A percentile compares a stretch with the other conserved stretches of the same genome.
phyloP scores from a whole-genome alignment of 2,113 vertebrate genomes.

The Centropristis striata region DNA sequence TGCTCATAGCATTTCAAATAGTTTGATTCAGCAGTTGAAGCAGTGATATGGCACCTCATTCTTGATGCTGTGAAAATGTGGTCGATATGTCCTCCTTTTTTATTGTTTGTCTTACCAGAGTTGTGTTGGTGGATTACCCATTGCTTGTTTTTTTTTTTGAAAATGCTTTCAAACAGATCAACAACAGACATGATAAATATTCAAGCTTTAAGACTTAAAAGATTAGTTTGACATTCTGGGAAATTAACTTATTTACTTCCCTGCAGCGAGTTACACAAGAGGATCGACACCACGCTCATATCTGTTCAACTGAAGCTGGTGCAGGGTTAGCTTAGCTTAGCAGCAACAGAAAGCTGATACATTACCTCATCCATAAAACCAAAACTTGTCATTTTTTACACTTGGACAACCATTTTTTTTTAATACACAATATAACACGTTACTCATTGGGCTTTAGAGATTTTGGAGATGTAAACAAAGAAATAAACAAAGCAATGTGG shows the following conservation, averaged over 20 bases:
- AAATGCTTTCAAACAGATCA: conserved; percentile 30
- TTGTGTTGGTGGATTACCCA: not conserved
- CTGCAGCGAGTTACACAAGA: too few relatives aligned
- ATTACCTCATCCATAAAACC: too few relatives aligned
- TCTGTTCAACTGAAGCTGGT: too few relatives aligned
- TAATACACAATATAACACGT: not conserved
- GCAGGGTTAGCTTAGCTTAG: conserved; percentile 6
- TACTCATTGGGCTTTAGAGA: not conserved
- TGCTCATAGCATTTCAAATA: conserved; percentile 11
- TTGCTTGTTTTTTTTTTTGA: not conserved
- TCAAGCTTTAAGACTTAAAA: conserved; percentile 47
- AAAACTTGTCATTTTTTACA: too few relatives aligned
- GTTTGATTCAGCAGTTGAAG: not conserved
- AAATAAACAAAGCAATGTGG: too few relatives aligned
- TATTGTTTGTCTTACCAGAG: not conserved
- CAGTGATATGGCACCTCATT: conserved; percentile 71
- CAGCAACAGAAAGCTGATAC: not conserved
- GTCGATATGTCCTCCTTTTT: not conserved
- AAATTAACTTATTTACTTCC: not conserved
- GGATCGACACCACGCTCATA: too few relatives aligned
- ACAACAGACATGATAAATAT: conserved; percentile 32
- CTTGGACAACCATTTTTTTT: too few relatives aligned
- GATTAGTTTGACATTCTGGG: not conserved
- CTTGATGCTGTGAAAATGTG: conserved; percentile 24
- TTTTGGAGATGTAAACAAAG: too few relatives aligned